A percentile compares a stretch with the other conserved stretches of the same genome.
Conservation (phyloP, 1,140 invertebrate genomes). For the Rhynchophorus ferrugineus region DNA sequence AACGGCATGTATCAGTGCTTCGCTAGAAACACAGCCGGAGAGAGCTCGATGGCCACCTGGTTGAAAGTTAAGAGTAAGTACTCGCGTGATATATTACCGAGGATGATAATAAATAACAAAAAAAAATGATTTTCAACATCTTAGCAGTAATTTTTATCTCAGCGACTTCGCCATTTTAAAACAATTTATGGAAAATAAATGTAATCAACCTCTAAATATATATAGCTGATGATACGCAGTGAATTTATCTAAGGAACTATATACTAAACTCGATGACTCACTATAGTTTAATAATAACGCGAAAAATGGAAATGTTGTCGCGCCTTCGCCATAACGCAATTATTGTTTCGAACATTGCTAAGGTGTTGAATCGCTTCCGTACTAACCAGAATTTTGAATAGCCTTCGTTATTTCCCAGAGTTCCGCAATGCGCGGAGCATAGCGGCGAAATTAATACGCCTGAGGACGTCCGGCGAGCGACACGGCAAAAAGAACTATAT, state of each 20-base stretch:
- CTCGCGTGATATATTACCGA: not conserved
- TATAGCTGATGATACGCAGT: too few species aligned
- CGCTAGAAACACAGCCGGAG: slow-evolving; percentile 80
- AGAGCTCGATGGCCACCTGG: slow-evolving; percentile 84
- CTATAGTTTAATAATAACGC: too few species aligned
- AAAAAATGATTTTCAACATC: not conserved
- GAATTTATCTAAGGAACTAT: too few species aligned
- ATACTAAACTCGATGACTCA: too few species aligned
- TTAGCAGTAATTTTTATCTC: too few species aligned
- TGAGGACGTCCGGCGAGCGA: slow-evolving; percentile 32
- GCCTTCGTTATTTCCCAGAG: slow-evolving; percentile 23
- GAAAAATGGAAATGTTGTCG: too few species aligned
- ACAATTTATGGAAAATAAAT: too few species aligned
- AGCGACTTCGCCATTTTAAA: not conserved
- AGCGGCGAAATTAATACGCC: slow-evolving; percentile 32
- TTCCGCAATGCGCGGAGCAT: slow-evolving; percentile 29
- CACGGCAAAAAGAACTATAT: slow-evolving; percentile 36
- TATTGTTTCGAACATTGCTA: too few species aligned
- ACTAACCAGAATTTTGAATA: too few species aligned
- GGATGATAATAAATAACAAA: not conserved
- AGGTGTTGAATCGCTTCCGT: too few species aligned
- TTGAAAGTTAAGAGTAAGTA: slow-evolving; percentile 92
- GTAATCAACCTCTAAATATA: too few species aligned
- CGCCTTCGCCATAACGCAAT: too few species aligned
- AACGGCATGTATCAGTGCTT: slow-evolving; percentile 95